These are phyloP conservation scores for Serrognathus titanus DNA, from an alignment of 2,888 invertebrate species.

Conservation along the genomic window DNA sequence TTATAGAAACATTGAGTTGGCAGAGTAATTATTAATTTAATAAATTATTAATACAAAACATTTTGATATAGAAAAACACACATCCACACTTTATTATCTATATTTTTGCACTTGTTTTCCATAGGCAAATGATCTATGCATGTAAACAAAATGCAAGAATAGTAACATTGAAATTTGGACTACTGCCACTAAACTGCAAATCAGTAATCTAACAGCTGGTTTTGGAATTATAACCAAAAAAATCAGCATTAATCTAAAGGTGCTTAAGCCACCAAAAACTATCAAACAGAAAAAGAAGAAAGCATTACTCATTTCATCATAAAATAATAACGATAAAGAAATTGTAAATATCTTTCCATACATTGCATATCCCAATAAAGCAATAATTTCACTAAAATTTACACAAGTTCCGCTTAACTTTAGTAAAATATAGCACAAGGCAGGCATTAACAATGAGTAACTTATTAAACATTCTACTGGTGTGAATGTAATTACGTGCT, in stretches of 20 bases:
- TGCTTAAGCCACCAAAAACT: constrained; percentile 50
- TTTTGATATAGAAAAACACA: not conserved
- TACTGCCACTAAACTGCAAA: constrained; percentile 49
- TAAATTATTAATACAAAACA: not conserved
- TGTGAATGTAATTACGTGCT: constrained; percentile 33
- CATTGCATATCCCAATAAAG: constrained; percentile 49
- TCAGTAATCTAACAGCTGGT: constrained; percentile 50
- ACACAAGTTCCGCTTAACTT: constrained; percentile 41
- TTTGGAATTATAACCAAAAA: constrained; percentile 48
- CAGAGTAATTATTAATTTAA: not conserved
- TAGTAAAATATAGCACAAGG: constrained; percentile 40
- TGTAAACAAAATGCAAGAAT: constrained; percentile 53
- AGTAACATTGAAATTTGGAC: constrained; percentile 51
- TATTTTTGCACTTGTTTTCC: constrained; percentile 20
- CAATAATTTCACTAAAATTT: constrained; percentile 44
- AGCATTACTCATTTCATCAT: constrained; percentile 46
- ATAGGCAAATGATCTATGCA: constrained; percentile 49
- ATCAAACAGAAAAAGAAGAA: constrained; percentile 50
- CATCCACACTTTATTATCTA: not conserved
- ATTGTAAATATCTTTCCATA: constrained; percentile 52
- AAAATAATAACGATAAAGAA: constrained; percentile 44
- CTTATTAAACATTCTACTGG: constrained; percentile 40
- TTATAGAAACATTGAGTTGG: not conserved
- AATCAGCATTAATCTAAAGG: constrained; percentile 49
- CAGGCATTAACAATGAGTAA: constrained; percentile 43